Conservation (phyloP, 2,113 vertebrate species). For the Entosphenus tridentatus region DNA sequence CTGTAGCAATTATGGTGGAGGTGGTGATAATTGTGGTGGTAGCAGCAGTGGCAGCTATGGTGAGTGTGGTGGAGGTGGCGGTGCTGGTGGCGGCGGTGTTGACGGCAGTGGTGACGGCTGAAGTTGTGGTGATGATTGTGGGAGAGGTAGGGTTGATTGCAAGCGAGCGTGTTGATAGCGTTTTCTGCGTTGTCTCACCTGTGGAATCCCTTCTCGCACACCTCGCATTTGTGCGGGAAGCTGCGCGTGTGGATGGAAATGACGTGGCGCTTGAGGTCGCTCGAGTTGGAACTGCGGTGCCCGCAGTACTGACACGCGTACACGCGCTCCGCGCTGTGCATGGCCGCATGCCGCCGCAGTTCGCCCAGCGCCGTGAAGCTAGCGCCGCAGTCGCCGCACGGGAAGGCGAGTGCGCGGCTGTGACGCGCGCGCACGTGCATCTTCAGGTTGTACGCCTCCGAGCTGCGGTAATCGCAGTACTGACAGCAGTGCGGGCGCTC, state of each 20-base stretch:
- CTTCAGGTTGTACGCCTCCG: constrained; percentile 92
- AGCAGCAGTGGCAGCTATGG: too few relatives aligned
- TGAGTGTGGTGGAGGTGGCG: too few relatives aligned
- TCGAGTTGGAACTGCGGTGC: constrained; percentile 95
- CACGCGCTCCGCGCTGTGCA: constrained; percentile 74
- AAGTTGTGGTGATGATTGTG: too few relatives aligned
- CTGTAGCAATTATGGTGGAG: too few relatives aligned
- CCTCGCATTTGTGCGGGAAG: constrained; percentile 88
- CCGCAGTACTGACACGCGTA: constrained; percentile 92
- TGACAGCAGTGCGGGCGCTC: constrained; percentile 87
- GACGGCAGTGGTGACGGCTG: too few relatives aligned
- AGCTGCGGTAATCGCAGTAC: constrained; percentile 77
- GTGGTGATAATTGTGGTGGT: too few relatives aligned
- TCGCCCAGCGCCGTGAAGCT: constrained; percentile 79
- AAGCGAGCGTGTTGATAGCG: too few relatives aligned
- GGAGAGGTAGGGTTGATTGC: too few relatives aligned
- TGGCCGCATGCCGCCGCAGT: constrained; percentile 53
- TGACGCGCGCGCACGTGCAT: constrained; percentile 90
- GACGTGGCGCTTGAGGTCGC: constrained; percentile 85
- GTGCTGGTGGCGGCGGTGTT: too few relatives aligned
- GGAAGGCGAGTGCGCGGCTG: constrained; percentile 69
- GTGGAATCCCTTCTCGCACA: constrained; percentile 91
- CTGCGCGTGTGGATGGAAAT: constrained; percentile 97
- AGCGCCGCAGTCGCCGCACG: constrained; percentile 32
- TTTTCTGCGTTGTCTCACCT: constrained; percentile 15